Evolutionary conservation across 2,797 vertebrate genomes (phyloP).

Genomic region (Muraenolepis orangiensis): DNA sequence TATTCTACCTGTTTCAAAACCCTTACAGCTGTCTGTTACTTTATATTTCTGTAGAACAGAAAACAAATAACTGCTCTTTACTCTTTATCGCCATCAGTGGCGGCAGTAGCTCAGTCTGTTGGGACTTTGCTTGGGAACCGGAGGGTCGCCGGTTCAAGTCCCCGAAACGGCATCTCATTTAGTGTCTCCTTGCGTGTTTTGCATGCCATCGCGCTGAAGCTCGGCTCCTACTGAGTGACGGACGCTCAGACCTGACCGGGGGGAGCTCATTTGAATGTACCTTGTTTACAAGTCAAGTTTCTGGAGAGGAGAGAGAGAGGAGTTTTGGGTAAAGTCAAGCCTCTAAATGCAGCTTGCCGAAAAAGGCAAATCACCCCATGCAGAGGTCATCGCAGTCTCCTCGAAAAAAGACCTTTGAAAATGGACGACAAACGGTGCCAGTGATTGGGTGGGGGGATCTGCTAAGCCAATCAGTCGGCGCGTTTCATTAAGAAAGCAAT

Average conservation of each 20-base stretch:
- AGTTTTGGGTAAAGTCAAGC: conserved; percentile 4
- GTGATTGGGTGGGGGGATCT: neutral
- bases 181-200: conserved; percentile 34
- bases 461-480: neutral
- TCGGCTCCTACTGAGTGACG: conserved; percentile 39
- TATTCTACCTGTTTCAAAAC: neutral
- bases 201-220: conserved; percentile 41
- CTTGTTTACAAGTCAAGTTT: conserved; percentile 72
- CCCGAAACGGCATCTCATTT: neutral
- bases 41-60: neutral
- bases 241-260: conserved; percentile 54
- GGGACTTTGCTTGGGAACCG: no score
- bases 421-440: no score
- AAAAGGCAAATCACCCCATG: conserved; percentile 38
- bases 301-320: conserved; percentile 23
- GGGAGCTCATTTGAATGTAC: conserved; percentile 59
- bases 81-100: no score
- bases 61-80: neutral
- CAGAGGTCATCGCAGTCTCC: neutral
- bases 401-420: neutral
- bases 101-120: no score
- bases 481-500: neutral
- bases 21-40: neutral
- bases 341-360: neutral
- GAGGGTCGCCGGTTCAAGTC: no score